Percentiles rank a stretch among this genome's conserved stretches.
These are phyloP conservation scores for Xylocopa sonorina DNA, from an alignment of 1,140 invertebrate species.

Conservation along the genomic window DNA sequence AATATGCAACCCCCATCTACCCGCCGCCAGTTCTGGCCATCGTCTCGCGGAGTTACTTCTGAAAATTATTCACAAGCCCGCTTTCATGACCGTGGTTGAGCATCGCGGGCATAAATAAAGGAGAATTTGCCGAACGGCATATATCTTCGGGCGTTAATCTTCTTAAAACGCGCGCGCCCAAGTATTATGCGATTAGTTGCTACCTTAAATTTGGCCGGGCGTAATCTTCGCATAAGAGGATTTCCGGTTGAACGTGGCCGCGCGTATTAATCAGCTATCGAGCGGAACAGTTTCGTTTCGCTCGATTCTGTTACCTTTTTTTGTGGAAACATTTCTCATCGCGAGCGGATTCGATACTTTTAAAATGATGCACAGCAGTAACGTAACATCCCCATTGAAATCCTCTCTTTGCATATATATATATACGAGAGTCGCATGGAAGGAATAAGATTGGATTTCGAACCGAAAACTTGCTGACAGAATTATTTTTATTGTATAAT, in stretches of 20 bases:
- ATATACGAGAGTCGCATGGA: too few relatives aligned
- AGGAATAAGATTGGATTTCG: too few relatives aligned
- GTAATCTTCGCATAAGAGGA: slow-evolving; percentile 41
- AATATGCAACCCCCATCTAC: slow-evolving; percentile 17
- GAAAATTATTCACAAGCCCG: slow-evolving; percentile 32
- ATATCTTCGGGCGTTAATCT: slow-evolving; percentile 41
- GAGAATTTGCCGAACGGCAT: slow-evolving; percentile 30
- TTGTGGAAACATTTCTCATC: too few relatives aligned
- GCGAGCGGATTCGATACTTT: too few relatives aligned
- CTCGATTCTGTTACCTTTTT: not conserved
- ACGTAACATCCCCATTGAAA: too few relatives aligned
- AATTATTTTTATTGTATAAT: too few relatives aligned
- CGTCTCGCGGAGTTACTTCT: slow-evolving; percentile 11
- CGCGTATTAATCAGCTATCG: slow-evolving; percentile 30
- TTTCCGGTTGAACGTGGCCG: not conserved
- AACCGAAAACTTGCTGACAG: too few relatives aligned
- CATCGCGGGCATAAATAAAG: slow-evolving; percentile 40
- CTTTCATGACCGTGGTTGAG: not conserved
- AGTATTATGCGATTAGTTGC: slow-evolving; percentile 44
- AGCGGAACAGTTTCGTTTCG: slow-evolving; percentile 2
- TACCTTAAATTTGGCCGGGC: slow-evolving; percentile 31
- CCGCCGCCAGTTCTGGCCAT: too few relatives aligned
- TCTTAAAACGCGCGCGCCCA: slow-evolving; percentile 42
- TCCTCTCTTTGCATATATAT: too few relatives aligned
- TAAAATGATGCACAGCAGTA: too few relatives aligned